These are phyloP conservation scores for Phrynosoma platyrhinos DNA, from an alignment of 2,113 vertebrate species.

Conservation along the genomic window DNA sequence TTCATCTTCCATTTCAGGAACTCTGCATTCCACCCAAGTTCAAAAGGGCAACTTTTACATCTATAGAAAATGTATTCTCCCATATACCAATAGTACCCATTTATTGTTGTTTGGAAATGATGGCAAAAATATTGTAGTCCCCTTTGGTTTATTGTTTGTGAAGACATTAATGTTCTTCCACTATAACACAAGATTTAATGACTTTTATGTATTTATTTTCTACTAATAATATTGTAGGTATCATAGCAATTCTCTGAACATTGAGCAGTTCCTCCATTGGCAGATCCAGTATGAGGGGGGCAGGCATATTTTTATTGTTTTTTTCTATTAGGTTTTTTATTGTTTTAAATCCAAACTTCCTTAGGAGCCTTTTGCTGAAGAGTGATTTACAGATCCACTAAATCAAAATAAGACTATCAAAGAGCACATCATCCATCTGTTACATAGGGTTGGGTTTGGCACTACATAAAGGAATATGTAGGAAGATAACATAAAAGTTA, in stretches of 20 bases:
- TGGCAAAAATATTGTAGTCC: background rate
- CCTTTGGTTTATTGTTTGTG: background rate
- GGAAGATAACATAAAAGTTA: background rate
- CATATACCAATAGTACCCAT: background rate
- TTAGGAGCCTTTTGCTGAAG: background rate
- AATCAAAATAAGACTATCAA: background rate
- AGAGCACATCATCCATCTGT: background rate
- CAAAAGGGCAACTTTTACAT: background rate
- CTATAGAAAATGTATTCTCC: background rate
- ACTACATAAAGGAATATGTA: background rate
- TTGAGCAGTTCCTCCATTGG: background rate
- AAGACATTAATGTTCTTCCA: background rate
- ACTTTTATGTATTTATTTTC: background rate
- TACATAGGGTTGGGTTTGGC: background rate
- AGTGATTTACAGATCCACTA: background rate
- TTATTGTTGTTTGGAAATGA: background rate
- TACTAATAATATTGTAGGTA: background rate
- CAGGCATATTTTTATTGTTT: background rate
- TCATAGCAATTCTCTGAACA: background rate
- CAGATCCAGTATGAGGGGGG: background rate
- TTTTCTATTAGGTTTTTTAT: background rate
- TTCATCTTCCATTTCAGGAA: background rate
- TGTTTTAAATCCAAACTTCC: background rate
- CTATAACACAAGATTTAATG: background rate
- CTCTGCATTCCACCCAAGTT: background rate